These are phyloP conservation scores for Leptinotarsa tumamoca DNA, from an alignment of 2,888 invertebrate genomes.

Conservation along the genomic window DNA sequence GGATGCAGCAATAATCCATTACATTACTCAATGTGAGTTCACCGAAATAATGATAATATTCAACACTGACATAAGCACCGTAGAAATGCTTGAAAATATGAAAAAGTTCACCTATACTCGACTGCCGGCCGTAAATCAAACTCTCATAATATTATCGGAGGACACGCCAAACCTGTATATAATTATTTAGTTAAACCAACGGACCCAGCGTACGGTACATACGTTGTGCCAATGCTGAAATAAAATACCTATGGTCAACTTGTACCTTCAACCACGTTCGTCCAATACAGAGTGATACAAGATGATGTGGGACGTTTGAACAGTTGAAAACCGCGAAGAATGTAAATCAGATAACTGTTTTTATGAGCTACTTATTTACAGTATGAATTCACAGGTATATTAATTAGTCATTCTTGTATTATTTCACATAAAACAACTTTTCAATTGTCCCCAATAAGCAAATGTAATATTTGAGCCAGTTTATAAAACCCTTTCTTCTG, in stretches of 20 bases:
- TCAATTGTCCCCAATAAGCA: no score
- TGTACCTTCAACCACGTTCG: constrained; percentile 11
- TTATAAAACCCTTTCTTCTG: no score
- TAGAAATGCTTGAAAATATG: constrained; percentile 28
- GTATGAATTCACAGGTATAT: no score
- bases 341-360: background rate
- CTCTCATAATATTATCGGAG: constrained; percentile 35
- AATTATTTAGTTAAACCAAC: constrained; percentile 41
- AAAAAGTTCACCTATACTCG: constrained; percentile 28
- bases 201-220: constrained; percentile 25
- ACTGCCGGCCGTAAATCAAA: constrained; percentile 36
- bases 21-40: constrained; percentile 18
- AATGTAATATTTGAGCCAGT: no score
- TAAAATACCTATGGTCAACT: constrained; percentile 15
- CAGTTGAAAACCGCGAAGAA: background rate
- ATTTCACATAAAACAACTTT: no score
- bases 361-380: background rate
- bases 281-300: constrained; percentile 6
- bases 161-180: constrained; percentile 32
- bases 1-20: constrained; percentile 27
- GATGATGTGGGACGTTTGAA: background rate
- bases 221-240: constrained; percentile 10
- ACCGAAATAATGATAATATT: constrained; percentile 31
- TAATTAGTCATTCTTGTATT: no score
- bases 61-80: constrained; percentile 21